phyloP scores from a whole-genome alignment of 2,113 vertebrate genomes.

The Hippocampus guttulatus region DNA sequence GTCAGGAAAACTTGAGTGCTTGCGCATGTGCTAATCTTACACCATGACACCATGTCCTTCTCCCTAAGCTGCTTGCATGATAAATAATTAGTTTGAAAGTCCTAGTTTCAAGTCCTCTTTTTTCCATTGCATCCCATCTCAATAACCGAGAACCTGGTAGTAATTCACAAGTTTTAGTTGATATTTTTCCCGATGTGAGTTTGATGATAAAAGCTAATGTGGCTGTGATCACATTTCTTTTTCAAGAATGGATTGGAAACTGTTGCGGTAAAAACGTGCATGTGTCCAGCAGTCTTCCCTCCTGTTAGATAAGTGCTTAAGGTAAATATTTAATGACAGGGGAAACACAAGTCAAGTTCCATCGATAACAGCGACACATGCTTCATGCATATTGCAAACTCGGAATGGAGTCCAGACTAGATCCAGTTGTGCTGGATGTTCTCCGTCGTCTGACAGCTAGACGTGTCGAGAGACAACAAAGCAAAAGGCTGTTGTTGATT shows the following conservation, averaged over 20 bases:
- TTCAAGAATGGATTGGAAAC: neutral
- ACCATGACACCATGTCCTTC: slow-evolving; percentile 37
- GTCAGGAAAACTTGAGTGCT: neutral
- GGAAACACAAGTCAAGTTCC: slow-evolving; percentile 48
- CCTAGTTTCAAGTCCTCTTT: neutral
- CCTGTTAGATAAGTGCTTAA: slow-evolving; percentile 12
- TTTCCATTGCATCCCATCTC: slow-evolving; percentile 21
- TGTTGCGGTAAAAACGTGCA: neutral
- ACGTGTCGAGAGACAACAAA: neutral
- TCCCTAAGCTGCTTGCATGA: slow-evolving; percentile 72
- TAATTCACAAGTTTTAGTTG: neutral
- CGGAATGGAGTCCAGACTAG: slow-evolving; percentile 47
- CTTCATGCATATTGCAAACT: slow-evolving; percentile 53
- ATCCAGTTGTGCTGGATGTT: neutral
- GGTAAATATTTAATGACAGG: slow-evolving; percentile 40
- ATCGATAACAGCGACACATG: slow-evolving; percentile 16
- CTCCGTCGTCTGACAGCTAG: slow-evolving; percentile 20
- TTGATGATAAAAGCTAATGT: neutral
- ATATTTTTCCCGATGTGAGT: neutral
- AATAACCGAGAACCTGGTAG: neutral
- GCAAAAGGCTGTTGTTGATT: neutral
- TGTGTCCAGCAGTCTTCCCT: neutral
- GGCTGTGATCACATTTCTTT: neutral
- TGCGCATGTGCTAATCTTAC: slow-evolving; percentile 45
- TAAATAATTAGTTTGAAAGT: slow-evolving; percentile 79